Evolutionary conservation across 1,140 invertebrate genomes (phyloP), one percentile per base, ranked within the genome.

Genomic region (Drosophila kurseongensis): DNA sequence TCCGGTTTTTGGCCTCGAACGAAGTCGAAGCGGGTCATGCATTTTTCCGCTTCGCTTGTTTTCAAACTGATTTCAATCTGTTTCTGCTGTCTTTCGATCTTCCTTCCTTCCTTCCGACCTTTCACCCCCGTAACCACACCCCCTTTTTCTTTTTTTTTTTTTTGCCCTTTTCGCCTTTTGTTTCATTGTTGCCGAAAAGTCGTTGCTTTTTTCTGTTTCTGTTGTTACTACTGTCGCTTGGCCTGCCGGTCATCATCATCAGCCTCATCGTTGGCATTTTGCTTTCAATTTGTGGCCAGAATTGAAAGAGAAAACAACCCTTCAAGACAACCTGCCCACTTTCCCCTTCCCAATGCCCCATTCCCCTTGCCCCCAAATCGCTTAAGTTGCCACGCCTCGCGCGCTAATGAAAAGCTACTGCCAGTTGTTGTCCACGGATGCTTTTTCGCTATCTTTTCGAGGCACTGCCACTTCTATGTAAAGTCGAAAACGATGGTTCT

Each of bases 21-120:
- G 32, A 59, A 42, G 56, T 38, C 56, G 48, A 52, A 52, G 50
- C 54, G 73, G 73, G 52, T 76, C 73, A 59, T 76, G 76, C 80
- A 80, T 84, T 84, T 84, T 84, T 84, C 74, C 73, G 80, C 80
- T 76, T 84, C 80, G 76, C 61, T 80, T 80, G 80, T 55, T 80
- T 84, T 84, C 76, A 84, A 84, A 84, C 80, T 73, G 80, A 84
- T 84, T 84, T 84, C 76, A 84, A 84, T 84, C 76, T 84, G 80
- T 80, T 84, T 77, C 78, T 72, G 76, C 80, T 84, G 80, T 84
- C 80, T 80, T 80, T 76, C 69, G 77, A 80, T 84, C 61, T 78
- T 61, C 44, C 58, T 68, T 61, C 44, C 58, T 68, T 61, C 45
- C 61, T 27, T n/a, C 45, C 67, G 16, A 36, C 55, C 50, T 58